phyloP scores from a whole-genome alignment of 2,888 invertebrate genomes.

The Andrena trimmerana region DNA sequence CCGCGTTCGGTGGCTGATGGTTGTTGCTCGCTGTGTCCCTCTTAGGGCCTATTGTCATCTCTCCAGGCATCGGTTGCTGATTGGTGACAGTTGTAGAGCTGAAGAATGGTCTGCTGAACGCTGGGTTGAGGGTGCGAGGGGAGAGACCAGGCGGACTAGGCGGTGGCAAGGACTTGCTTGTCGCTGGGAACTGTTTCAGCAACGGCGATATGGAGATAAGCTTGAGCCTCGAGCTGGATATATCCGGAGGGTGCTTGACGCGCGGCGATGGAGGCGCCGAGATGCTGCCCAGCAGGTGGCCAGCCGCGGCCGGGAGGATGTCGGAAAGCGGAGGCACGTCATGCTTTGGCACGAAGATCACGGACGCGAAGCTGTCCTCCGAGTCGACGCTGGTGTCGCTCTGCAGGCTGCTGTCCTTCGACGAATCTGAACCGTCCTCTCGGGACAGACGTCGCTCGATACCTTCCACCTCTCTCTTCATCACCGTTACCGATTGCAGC shows the following conservation, averaged over 20 bases:
- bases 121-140: conserved; percentile 74
- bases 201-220: conserved; percentile 87
- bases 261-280: conserved; percentile 93
- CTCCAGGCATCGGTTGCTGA: conserved; percentile 13
- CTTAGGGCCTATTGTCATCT: not conserved
- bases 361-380: conserved; percentile 97
- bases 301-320: conserved; percentile 80
- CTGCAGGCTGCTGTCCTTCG: conserved; percentile 95
- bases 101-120: conserved; percentile 60
- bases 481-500: conserved; percentile 19
- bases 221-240: conserved; percentile 87
- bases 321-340: conserved; percentile 86
- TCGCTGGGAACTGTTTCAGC: conserved; percentile 87
- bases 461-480: conserved; percentile 79
- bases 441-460: conserved; percentile 91
- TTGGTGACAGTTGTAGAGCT: not conserved
- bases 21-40: conserved; percentile 13
- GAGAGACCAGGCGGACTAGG: conserved; percentile 81
- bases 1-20: not conserved
- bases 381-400: conserved; percentile 97
- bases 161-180: conserved; percentile 86
- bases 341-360: conserved; percentile 95
- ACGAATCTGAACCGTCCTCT: conserved; percentile 95
- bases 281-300: conserved; percentile 87
- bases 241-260: conserved; percentile 89